These are phyloP conservation scores for Arrhamphus sclerolepis DNA, from an alignment of 2,797 vertebrate genomes.

Conservation along the genomic window DNA sequence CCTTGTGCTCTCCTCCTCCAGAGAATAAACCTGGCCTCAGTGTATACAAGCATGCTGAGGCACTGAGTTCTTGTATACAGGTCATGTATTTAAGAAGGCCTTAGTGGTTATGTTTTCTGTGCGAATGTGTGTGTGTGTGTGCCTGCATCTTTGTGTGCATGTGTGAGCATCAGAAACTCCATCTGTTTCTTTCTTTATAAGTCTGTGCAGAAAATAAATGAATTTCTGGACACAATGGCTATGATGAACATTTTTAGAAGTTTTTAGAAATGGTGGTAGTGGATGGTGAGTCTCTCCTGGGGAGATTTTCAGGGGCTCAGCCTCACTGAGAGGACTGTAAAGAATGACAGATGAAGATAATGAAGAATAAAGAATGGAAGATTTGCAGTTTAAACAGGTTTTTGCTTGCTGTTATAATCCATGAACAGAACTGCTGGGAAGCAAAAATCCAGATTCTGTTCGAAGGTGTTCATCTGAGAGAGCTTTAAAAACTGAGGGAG, in stretches of 20 bases:
- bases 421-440: background rate
- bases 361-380: no score
- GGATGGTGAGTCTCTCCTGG: slow-evolving; percentile 13
- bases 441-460: background rate
- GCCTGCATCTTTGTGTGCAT: slow-evolving; percentile 44
- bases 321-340: slow-evolving; percentile 31
- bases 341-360: no score
- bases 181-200: no score
- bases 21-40: slow-evolving; percentile 67
- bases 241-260: background rate
- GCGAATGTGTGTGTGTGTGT: slow-evolving; percentile 10
- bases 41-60: slow-evolving; percentile 71
- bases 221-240: slow-evolving; percentile 14
- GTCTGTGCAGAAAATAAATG: slow-evolving; percentile 41
- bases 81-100: slow-evolving; percentile 57
- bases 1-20: slow-evolving; percentile 69
- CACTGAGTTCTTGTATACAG: slow-evolving; percentile 69
- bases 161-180: slow-evolving; percentile 46
- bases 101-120: slow-evolving; percentile 37
- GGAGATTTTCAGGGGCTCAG: slow-evolving; percentile 8
- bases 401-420: slow-evolving; percentile 4
- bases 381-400: slow-evolving; percentile 7
- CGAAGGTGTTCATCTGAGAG: background rate
- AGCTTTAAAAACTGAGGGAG: background rate
- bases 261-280: slow-evolving; percentile 26